These are phyloP conservation scores for Laothoe populi DNA, from an alignment of 2,888 invertebrate genomes.

Conservation along the genomic window DNA sequence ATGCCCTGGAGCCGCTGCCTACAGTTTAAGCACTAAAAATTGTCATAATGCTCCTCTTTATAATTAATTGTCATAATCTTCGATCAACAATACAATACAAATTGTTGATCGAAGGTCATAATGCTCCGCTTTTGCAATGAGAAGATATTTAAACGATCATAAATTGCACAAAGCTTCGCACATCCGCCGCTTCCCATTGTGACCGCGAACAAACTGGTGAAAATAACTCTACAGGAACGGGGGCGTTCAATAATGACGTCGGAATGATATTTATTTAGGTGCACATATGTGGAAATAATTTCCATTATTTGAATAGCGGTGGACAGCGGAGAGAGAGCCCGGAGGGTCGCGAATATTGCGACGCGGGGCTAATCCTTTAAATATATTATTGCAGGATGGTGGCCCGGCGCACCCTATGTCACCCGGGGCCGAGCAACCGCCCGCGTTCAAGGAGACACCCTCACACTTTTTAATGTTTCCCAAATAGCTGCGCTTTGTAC, in stretches of 20 bases:
- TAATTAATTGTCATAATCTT: too few relatives aligned
- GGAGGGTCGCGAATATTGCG: constrained; percentile 81
- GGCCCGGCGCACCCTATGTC: constrained; percentile 67
- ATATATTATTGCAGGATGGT: constrained; percentile 82
- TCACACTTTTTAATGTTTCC: constrained; percentile 72
- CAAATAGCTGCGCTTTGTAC: constrained; percentile 46
- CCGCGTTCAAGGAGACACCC: constrained; percentile 55
- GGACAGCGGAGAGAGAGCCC: constrained; percentile 49
- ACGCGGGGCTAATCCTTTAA: constrained; percentile 82
- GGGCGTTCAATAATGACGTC: constrained; percentile 77
- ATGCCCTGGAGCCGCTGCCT: too few relatives aligned
- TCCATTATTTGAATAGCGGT: constrained; percentile 82
- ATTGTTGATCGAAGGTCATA: too few relatives aligned
- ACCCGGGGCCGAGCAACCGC: constrained; percentile 38
- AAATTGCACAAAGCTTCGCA: constrained; percentile 42
- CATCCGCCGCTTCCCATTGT: constrained; percentile 56
- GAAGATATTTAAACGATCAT: constrained; percentile 3
- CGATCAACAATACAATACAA: too few relatives aligned
- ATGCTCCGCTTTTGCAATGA: constrained; percentile 29
- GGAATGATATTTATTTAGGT: constrained; percentile 82
- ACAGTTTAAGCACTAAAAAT: too few relatives aligned
- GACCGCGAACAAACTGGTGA: constrained; percentile 70
- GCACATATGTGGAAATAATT: constrained; percentile 84
- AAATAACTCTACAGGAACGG: constrained; percentile 71
- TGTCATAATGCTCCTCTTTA: too few relatives aligned